Percentiles rank a stretch among this genome's conserved stretches.
Evolutionary conservation across 2,113 vertebrate genomes (phyloP).

Genomic region (Ellobius talpinus): DNA sequence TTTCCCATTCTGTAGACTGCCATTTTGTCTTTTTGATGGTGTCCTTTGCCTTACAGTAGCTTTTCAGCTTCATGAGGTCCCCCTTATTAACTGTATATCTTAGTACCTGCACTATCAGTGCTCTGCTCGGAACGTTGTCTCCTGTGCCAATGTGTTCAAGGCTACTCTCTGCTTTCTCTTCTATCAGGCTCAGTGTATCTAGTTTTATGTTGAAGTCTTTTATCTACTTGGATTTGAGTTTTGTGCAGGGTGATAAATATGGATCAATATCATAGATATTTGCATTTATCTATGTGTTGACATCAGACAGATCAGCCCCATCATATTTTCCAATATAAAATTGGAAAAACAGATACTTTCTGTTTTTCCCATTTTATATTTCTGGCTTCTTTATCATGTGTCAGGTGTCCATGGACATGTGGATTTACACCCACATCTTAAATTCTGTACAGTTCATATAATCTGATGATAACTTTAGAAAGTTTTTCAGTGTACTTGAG

Average conservation of each 20-base stretch:
- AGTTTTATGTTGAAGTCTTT: background rate
- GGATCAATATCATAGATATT: background rate
- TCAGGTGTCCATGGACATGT: background rate
- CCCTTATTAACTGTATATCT: background rate
- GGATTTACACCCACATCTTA: background rate
- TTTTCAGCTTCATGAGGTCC: background rate
- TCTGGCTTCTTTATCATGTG: background rate
- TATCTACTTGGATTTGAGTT: background rate
- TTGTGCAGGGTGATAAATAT: background rate
- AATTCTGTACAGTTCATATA: background rate
- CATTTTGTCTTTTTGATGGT: background rate
- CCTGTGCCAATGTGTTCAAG: background rate
- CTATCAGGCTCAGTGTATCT: background rate
- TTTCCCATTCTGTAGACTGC: background rate
- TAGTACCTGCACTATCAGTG: background rate
- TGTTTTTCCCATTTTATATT: background rate
- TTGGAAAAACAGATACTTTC: too few relatives aligned
- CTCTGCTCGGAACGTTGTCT: background rate
- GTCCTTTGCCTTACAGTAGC: background rate
- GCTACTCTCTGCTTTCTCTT: background rate
- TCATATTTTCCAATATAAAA: too few relatives aligned
- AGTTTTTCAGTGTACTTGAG: background rate
- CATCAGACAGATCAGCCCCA: background rate
- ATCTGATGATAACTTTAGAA: background rate
- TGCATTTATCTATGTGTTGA: background rate